Percentiles rank a stretch among this genome's conserved stretches.
phyloP scores from a whole-genome alignment of 23 tunicate species.

The Ascidia mentula region DNA sequence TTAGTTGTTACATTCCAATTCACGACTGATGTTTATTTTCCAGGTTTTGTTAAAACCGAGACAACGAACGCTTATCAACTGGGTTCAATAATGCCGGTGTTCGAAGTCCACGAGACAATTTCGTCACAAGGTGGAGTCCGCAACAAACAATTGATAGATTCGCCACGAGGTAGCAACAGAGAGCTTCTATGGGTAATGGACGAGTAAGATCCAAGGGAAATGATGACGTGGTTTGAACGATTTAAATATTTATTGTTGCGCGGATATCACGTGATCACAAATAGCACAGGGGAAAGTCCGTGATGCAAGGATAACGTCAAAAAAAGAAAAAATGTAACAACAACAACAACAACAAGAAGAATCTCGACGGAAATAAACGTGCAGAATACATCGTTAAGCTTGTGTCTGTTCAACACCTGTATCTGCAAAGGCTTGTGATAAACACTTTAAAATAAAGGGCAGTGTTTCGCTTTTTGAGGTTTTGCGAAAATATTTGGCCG shows the following conservation, averaged over 20 bases:
- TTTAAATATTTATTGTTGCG: conserved; percentile 6
- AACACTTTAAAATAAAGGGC: neutral
- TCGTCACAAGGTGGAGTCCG: conserved; percentile 2
- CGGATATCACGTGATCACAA: neutral
- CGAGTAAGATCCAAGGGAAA: conserved; percentile 2
- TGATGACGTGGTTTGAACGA: neutral
- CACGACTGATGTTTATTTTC: too few species aligned
- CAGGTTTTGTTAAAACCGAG: neutral
- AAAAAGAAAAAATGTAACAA: neutral
- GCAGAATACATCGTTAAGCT: too few species aligned
- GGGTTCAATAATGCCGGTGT: conserved; percentile 34
- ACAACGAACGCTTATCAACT: conserved; percentile 10
- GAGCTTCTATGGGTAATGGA: conserved; percentile 26
- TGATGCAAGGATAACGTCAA: neutral
- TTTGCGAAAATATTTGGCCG: too few species aligned
- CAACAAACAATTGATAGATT: conserved; percentile 28
- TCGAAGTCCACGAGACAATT: conserved; percentile 37
- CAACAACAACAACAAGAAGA: neutral
- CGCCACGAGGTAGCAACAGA: conserved; percentile 9
- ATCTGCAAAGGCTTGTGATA: too few species aligned
- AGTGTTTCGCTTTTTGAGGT: neutral
- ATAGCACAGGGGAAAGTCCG: neutral
- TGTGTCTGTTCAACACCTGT: too few species aligned
- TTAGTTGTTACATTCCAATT: neutral
- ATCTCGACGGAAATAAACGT: neutral